Base-by-base conservation (phyloP, 2,113 vertebrate species). In the Sturnira hondurensis region DNA sequence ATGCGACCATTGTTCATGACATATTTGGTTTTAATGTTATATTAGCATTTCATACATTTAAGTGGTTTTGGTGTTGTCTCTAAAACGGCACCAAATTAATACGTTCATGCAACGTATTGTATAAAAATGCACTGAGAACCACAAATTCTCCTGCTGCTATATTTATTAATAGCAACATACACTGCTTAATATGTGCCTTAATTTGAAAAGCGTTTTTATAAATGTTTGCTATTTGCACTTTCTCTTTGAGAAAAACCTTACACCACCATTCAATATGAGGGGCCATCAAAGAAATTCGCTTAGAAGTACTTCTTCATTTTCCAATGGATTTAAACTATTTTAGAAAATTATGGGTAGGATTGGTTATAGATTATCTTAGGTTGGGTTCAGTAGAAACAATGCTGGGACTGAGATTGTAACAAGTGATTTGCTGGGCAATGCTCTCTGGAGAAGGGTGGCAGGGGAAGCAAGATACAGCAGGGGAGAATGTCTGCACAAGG, bases 81-180 rank as follows among this genome's bases (percentile, higher is more conserved):
- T 91, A 96, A 97, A 96, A 96, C 94, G 84, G 45, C n/a, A 95
- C 61, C 88, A 94, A 97, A 96, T 97, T 97, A 97, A 97, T 97
- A 96, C 45, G 93, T 93, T 92, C 74, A 78, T 3, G 10, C 56
- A 94, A 31, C 16, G 2, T 15, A 19, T 76, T 83, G 76, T 93
- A 86, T 93, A 96, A 97, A 96, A 97, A 95, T 94, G 47, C 84
- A 95, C 65, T 45, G 81, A 92, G 74, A 83, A 28, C 43, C n/a
- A 86, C 73, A 77, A 85, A 92, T 76, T 92, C 67, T 93, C 38
- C 89, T 93, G 50, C 80, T 94, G 58, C 36, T 95, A 0, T 84
- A 77, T 96, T 98, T 96, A 95, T 92, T 96, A 95, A 90, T 96
- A 94, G 82, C 31, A 73, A 71, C 38, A 68, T 92, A 84, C 68